Evolutionary conservation across 2,797 vertebrate species (phyloP), one percentile per base, ranked within the genome.

Genomic region (Urophycis tenuis): DNA sequence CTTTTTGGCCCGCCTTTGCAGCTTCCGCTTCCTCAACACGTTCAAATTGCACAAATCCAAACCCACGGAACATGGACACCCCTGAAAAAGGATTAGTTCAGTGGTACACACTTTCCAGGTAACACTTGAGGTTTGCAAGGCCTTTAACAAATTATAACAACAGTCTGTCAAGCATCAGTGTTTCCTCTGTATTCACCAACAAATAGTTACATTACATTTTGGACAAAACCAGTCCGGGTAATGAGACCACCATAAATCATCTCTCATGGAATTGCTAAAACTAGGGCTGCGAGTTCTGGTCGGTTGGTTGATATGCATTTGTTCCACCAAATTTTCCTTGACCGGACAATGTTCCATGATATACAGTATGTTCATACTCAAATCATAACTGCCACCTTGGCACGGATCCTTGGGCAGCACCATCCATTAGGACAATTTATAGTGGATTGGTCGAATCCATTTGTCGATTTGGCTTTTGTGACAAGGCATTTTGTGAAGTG

Each of bases 11-110:
- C 84, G 92, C 89, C 92, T 94, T 95, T 92, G 95, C 95, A 83
- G 95, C 94, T 92, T 96, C 94, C 31, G 95, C 95, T 82, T 96
- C 95, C 91, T 96, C 93, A 84, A 91, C 31, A 77, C 89, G 91
- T 73, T 95, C 95, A 95, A 93, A 97, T 91, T 95, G 94, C 92
- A 97, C 93, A 93, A 95, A 95, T 93, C 95, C 96, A 90, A 91
- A 93, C 87, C 93, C 94, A 89, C 90, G 94, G 93, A 95, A 96
- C 93, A 96, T 91, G 94, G 93, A 92, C 85, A 95, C 89, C 88
- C 93, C 95, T 95, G 94, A 77, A 94, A 95, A 90, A 93, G 93
- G 90, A 95, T 94, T 81, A 95, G 89, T 92, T 90, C 79, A 83
- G 82, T 89, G 81, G 85, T 82, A 88, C 34, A 88, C 78, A 80